Evolutionary conservation across 2,797 vertebrate species (phyloP), one percentile per base, ranked within the genome.

Genomic region (Anas acuta): DNA sequence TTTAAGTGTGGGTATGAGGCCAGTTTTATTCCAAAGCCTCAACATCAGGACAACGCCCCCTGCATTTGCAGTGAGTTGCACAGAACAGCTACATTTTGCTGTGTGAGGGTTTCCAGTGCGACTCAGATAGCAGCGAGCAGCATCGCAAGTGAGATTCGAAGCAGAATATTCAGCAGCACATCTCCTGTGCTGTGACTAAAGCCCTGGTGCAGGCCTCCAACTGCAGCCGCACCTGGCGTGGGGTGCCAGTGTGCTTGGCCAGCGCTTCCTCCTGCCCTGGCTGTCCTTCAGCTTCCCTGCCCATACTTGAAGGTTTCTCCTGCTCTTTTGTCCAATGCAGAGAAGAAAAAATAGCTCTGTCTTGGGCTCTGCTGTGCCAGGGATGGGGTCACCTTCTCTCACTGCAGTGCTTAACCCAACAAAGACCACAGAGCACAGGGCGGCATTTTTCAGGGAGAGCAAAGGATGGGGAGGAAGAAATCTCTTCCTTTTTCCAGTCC

Each of bases 221-320:
- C 62, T 0, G 0, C 18, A 84, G 19, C 4, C 0, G 0, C 47
- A 49, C 56, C 89, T 91, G 84, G 30, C 2, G 1, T 53, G 65
- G 72, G 73, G 18, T 43, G 10, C 65, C 7, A 6, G 0, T 11
- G 71, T 66, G 67, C 18, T 76, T 64, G 65, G 53, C 21, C 0
- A 0, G 16, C 6, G n/a, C 33, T 19, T 64, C 28, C 28, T 76
- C 2, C 0, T 16, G 18, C 2, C 0, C 26, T 89, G 74, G 41
- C 69, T 80, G 65, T 35, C 87, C 72, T 87, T 69, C 82, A 81
- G 11, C 32, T 73, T 85, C 69, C 54, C 26, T 83, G 25, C 53
- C 16, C 0, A 0, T 9, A 8, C 43, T 60, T 35, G 22, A 30
- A 49, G 30, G 25, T 39, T 77, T 69, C 14, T 71, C 16, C 45